Evolutionary conservation across 1,140 invertebrate genomes (phyloP), one percentile per base, ranked within the genome.

Genomic region (Musca domestica): DNA sequence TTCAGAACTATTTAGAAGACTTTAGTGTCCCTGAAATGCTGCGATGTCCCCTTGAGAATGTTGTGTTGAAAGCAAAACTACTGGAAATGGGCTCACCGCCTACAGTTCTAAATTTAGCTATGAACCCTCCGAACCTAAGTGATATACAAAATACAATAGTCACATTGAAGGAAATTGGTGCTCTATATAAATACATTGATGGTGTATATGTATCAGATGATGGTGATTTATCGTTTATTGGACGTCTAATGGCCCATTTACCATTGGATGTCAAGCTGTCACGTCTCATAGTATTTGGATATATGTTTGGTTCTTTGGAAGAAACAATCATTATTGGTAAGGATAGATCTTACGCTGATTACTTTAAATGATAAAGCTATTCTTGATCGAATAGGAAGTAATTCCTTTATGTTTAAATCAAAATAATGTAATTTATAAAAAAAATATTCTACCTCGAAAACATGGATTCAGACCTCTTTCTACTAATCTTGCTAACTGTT

Each of bases 181-280:
- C 87, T 0, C 73, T 98, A 3, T 84, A 88, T 20, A 84, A 88
- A 46, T 87, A 83, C 0, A 69, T 85, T n/a, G 82, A 85, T 56
- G 86, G 83, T 0, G 69, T 82, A 15, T 83, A 85, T 69, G 81
- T 83, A 49, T 74, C 78, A 14, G 83, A 88, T 47, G 95, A 98
- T 83, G 96, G 96, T 17, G 91, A 96, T 67, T 74, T 98, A n/a
- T 98, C 95, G 0, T 91, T 90, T 78, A 83, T 98, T 68, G 97
- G 97, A 1, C 83, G 83, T 30, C 85, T 98, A 0, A 92, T 98
- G 88, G 88, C 91, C 0, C 80, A 81, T 52, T 82, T 98, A 34
- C 96, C 96, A 0, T 74, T 98, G 0, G 92, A 96, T 76, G 88
- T 95, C 9, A 86, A 87, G 47, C 76, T 96, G 3, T 87, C 92